Evolutionary conservation across 2,113 vertebrate genomes (phyloP).

Genomic region (Hyperoodon ampullatus): DNA sequence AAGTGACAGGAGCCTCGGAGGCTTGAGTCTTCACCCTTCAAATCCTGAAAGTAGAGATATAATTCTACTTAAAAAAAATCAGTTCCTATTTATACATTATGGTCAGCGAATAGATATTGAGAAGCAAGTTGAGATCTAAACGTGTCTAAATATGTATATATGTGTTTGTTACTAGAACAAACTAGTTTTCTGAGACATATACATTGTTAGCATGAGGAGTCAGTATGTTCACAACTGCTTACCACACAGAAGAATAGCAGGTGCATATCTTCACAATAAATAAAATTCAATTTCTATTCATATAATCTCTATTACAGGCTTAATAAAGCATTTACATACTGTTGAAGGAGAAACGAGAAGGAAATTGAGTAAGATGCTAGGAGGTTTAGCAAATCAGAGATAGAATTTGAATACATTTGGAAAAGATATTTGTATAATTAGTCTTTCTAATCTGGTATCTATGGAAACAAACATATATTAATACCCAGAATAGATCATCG

Average conservation of each 20-base stretch:
- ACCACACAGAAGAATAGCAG: not conserved
- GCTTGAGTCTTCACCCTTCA: not conserved
- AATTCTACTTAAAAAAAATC: not conserved
- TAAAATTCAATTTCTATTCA: conserved; percentile 25
- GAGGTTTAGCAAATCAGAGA: conserved; percentile 43
- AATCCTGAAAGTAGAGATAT: not conserved
- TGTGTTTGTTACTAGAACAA: not conserved
- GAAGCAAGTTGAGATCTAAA: not conserved
- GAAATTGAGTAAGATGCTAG: not conserved
- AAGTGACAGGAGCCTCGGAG: no score
- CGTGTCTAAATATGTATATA: not conserved
- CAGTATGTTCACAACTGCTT: not conserved
- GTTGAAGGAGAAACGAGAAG: conserved; percentile 44
- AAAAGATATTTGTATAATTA: conserved; percentile 54
- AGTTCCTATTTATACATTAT: not conserved
- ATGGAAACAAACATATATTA: conserved; percentile 65
- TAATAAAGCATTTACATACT: conserved; percentile 57
- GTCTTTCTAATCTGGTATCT: conserved; percentile 60
- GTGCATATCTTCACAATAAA: not conserved
- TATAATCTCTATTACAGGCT: not conserved
- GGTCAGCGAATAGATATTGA: not conserved
- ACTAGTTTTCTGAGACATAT: not conserved
- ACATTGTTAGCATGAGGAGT: not conserved
- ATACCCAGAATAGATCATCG: conserved; percentile 3
- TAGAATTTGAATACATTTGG: conserved; percentile 57